Conservation (phyloP, 2,888 invertebrate genomes). For the Platycheirus albimanus region DNA sequence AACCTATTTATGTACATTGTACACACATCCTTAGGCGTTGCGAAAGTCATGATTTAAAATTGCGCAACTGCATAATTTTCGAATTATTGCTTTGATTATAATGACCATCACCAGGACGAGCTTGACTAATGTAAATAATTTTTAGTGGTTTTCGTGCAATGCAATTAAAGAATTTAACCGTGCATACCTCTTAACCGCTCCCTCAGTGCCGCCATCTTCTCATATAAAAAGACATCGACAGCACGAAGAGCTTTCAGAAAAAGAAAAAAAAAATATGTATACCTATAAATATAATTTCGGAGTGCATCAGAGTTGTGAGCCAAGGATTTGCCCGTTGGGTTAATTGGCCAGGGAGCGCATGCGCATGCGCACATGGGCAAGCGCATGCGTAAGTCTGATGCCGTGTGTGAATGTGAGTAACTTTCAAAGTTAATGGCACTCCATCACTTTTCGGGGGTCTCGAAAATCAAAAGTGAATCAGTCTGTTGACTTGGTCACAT, state of each 20-base stretch:
- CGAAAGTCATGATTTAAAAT: conserved; percentile 17
- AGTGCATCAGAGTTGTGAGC: conserved; percentile 24
- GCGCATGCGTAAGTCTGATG: conserved; percentile 15
- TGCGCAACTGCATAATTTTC: conserved; percentile 56
- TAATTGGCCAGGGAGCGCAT: conserved; percentile 61
- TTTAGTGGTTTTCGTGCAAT: conserved; percentile 46
- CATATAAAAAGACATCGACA: conserved; percentile 12
- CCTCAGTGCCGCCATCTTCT: background rate
- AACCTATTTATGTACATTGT: conserved; percentile 47
- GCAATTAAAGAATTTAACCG: conserved; percentile 68
- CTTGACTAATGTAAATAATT: conserved; percentile 58
- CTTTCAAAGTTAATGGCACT: conserved; percentile 72
- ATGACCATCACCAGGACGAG: conserved; percentile 57
- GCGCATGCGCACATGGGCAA: no score
- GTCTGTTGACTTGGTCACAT: conserved; percentile 74
- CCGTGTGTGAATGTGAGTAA: conserved; percentile 60
- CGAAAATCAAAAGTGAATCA: conserved; percentile 74
- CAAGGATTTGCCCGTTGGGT: conserved; percentile 73
- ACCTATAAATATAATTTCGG: conserved; percentile 48
- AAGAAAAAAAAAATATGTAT: no score
- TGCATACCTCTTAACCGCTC: conserved; percentile 21
- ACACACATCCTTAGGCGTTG: conserved; percentile 56
- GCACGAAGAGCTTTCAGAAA: conserved; percentile 54
- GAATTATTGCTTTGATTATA: conserved; percentile 65
- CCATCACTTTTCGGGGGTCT: conserved; percentile 74